These are phyloP conservation scores for Poeciliopsis infans DNA, from an alignment of 2,797 vertebrate species.

Conservation along the genomic window DNA sequence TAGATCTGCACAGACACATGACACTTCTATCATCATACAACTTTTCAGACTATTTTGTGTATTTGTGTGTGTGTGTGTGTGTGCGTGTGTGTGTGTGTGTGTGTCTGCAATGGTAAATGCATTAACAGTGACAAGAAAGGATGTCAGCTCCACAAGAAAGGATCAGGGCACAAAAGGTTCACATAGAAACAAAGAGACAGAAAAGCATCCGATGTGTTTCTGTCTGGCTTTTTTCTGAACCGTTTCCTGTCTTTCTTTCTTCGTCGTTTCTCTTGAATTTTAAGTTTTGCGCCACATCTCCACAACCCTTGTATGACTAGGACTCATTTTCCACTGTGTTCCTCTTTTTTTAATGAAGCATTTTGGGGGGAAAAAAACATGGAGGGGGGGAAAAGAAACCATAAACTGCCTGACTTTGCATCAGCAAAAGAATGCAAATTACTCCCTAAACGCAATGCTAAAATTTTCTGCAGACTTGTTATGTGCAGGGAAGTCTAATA, in stretches of 20 bases:
- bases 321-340: constrained; percentile 12
- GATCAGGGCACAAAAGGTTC: constrained; percentile 34
- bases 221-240: constrained; percentile 37
- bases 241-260: constrained; percentile 26
- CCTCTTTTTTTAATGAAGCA: constrained; percentile 6
- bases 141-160: constrained; percentile 35
- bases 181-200: constrained; percentile 40
- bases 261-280: constrained; percentile 2
- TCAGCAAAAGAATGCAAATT: constrained; percentile 30
- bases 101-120: constrained; percentile 46
- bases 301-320: constrained; percentile 26
- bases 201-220: constrained; percentile 38
- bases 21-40: constrained; percentile 48
- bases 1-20: constrained; percentile 29
- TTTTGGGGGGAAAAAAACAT: neutral
- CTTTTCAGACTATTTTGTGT: constrained; percentile 31
- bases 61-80: constrained; percentile 16
- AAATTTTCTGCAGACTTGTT: constrained; percentile 37
- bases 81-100: constrained; percentile 17
- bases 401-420: constrained; percentile 52
- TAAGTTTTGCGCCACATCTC: constrained; percentile 14
- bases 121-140: constrained; percentile 51
- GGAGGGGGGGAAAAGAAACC: constrained; percentile 1
- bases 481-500: constrained; percentile 28
- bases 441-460: constrained; percentile 28